phyloP scores from a whole-genome alignment of 1,140 invertebrate genomes.

The Arion vulgaris region DNA sequence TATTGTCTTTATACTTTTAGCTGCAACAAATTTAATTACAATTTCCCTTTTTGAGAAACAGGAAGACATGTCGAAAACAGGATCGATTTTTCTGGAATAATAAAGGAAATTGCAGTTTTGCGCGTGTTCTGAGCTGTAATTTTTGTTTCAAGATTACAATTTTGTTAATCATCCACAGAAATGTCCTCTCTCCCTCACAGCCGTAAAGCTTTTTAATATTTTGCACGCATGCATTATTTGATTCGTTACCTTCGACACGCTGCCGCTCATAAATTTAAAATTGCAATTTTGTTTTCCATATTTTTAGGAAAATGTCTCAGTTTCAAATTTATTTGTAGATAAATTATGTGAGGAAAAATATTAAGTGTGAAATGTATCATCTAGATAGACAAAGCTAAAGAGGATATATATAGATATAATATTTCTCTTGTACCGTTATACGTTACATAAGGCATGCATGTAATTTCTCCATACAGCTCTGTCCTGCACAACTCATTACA shows the following conservation, averaged over 20 bases:
- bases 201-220: not conserved
- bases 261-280: not conserved
- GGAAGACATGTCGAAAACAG: not conserved
- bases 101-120: constrained; percentile 34
- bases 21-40: constrained; percentile 27
- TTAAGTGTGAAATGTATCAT: too few relatives aligned
- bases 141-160: constrained; percentile 11
- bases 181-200: not conserved
- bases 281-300: not conserved
- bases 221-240: constrained; percentile 13
- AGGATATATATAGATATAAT: too few relatives aligned
- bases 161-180: constrained; percentile 12
- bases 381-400: too few relatives aligned
- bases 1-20: constrained; percentile 20
- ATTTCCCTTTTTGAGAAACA: constrained; percentile 20
- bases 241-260: constrained; percentile 2
- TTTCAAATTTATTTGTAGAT: too few relatives aligned
- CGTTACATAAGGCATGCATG: too few relatives aligned
- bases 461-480: too few relatives aligned
- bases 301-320: too few relatives aligned
- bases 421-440: too few relatives aligned
- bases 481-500: too few relatives aligned
- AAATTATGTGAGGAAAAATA: too few relatives aligned
- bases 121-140: constrained; percentile 14
- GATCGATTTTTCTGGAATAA: constrained; percentile 29